A percentile compares a stretch with the other conserved stretches of the same genome.
Evolutionary conservation across 2,797 vertebrate genomes (phyloP).

Genomic region (Xiphophorus birchmanni): DNA sequence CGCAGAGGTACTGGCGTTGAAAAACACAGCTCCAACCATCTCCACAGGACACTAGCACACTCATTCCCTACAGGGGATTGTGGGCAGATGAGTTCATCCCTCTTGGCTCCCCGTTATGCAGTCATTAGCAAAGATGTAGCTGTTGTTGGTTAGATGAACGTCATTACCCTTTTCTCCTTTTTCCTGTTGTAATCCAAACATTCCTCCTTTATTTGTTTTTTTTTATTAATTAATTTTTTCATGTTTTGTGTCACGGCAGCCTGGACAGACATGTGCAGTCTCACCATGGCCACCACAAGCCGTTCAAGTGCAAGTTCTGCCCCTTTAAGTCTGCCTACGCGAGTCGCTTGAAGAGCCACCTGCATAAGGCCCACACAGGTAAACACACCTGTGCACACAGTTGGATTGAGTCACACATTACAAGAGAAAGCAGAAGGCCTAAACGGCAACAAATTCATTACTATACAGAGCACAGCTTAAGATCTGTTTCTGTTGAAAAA

Average conservation of each 20-base stretch:
- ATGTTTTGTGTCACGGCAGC: constrained; percentile 71
- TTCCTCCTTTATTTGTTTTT: constrained; percentile 17
- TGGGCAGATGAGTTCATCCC: constrained; percentile 75
- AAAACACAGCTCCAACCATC: constrained; percentile 73
- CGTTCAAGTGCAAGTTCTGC: constrained; percentile 98
- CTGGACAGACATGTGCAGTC: constrained; percentile 98
- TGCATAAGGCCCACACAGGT: constrained; percentile 96
- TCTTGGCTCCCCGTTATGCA: constrained; percentile 65
- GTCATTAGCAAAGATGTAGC: constrained; percentile 67
- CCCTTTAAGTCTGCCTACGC: constrained; percentile 98
- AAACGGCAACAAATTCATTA: constrained; percentile 33
- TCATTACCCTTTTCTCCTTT: constrained; percentile 1
- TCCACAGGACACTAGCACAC: constrained; percentile 65
- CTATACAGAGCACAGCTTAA: constrained; percentile 28
- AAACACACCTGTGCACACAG: constrained; percentile 64
- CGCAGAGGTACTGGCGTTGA: constrained; percentile 73
- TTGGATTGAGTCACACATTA: constrained; percentile 31
- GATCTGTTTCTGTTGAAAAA: constrained; percentile 18
- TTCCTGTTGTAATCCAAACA: constrained; percentile 57
- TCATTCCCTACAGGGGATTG: constrained; percentile 72
- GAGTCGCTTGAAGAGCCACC: constrained; percentile 96
- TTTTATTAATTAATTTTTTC: constrained; percentile 11
- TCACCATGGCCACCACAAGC: constrained; percentile 97
- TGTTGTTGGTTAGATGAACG: constrained; percentile 60
- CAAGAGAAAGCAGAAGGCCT: constrained; percentile 34